These are phyloP conservation scores for Drosophila tani DNA, from an alignment of 1,140 invertebrate species.

Conservation along the genomic window DNA sequence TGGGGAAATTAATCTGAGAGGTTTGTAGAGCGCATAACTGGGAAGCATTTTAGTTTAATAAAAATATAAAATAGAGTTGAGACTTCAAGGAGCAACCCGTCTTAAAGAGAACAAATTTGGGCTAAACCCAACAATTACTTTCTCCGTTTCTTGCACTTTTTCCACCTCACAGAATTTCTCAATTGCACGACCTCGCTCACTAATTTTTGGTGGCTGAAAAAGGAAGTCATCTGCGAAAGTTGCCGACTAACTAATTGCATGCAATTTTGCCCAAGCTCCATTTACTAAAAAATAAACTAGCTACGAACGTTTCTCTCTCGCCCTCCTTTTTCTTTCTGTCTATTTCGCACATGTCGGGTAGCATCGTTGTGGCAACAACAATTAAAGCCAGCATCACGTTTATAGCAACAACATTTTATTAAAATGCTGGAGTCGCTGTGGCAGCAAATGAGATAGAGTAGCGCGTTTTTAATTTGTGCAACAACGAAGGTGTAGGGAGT, in stretches of 20 bases:
- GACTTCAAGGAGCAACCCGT: not conserved
- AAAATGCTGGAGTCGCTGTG: constrained; percentile 49
- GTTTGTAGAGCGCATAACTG: no score
- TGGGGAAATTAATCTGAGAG: not conserved
- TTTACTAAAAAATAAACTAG: constrained; percentile 41
- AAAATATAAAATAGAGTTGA: no score
- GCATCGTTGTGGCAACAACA: constrained; percentile 42
- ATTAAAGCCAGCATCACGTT: constrained; percentile 69
- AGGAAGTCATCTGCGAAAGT: constrained; percentile 30
- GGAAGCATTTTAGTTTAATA: no score
- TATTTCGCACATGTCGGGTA: not conserved
- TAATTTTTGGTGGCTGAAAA: constrained; percentile 37
- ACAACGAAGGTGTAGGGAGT: constrained; percentile 20
- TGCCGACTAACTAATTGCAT: constrained; percentile 49
- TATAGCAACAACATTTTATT: constrained; percentile 71
- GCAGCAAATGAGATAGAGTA: constrained; percentile 47
- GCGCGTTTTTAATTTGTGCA: constrained; percentile 77
- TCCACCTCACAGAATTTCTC: not conserved
- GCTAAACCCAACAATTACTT: not conserved
- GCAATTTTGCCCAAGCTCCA: constrained; percentile 52
- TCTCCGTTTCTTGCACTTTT: not conserved
- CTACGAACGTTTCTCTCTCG: constrained; percentile 3
- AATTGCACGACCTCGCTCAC: constrained; percentile 19
- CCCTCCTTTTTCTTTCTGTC: not conserved
- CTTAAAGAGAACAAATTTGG: not conserved